phyloP scores from a whole-genome alignment of 2,888 invertebrate genomes.

The Plagiodera versicolora region DNA sequence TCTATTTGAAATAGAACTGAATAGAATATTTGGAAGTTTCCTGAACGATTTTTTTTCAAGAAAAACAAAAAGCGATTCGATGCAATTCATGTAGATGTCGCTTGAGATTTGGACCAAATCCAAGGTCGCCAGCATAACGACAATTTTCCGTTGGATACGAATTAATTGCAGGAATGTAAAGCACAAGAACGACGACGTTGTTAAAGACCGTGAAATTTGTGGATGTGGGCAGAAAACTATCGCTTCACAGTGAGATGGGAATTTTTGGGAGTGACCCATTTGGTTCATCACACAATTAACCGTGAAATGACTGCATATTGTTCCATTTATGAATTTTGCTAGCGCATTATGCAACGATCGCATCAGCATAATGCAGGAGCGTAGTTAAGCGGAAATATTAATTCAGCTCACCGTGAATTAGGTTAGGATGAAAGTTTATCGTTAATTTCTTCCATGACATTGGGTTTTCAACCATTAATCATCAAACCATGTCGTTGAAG shows the following conservation, averaged over 20 bases:
- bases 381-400: constrained; percentile 10
- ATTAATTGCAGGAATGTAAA: constrained; percentile 9
- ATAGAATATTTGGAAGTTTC: too few species aligned
- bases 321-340: not conserved
- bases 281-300: not conserved
- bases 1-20: too few species aligned
- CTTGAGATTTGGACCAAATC: constrained; percentile 4
- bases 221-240: constrained; percentile 7
- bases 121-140: not conserved
- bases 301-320: not conserved
- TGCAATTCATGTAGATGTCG: too few species aligned
- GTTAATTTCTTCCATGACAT: too few species aligned
- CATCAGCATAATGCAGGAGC: not conserved
- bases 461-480: too few species aligned
- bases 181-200: not conserved
- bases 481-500: too few species aligned
- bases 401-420: not conserved
- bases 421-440: too few species aligned
- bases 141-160: not conserved
- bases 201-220: constrained; percentile 2
- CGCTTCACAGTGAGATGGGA: constrained; percentile 3
- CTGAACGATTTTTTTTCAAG: too few species aligned
- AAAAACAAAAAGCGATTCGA: too few species aligned
- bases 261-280: constrained; percentile 4
- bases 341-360: not conserved